Conservation (phyloP, 2,888 invertebrate species). For the Melanostoma mellinum region DNA sequence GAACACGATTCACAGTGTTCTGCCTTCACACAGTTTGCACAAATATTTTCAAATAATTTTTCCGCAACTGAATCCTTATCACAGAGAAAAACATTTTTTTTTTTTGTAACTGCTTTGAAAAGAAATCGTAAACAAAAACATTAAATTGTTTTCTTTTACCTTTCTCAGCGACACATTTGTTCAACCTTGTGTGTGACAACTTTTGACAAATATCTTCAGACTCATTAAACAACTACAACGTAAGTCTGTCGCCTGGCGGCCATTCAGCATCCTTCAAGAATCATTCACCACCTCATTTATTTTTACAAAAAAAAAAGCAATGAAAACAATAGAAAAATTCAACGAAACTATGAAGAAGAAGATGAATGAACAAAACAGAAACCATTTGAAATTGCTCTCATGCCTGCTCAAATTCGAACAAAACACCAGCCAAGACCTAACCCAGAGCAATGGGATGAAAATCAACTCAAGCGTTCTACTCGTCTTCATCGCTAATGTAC, state of each 20-base stretch:
- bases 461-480: slow-evolving; percentile 11
- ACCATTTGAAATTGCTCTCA: slow-evolving; percentile 27
- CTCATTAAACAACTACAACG: slow-evolving; percentile 41
- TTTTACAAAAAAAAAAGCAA: slow-evolving; percentile 1
- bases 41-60: no score
- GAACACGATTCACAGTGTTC: no score
- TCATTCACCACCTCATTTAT: slow-evolving; percentile 33
- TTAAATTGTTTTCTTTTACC: no score
- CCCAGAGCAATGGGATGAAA: slow-evolving; percentile 8
- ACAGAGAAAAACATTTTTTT: no score
- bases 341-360: not conserved
- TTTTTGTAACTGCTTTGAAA: no score
- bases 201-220: slow-evolving; percentile 43
- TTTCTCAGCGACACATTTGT: no score
- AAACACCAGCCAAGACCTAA: slow-evolving; percentile 4
- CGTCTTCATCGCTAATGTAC: not conserved
- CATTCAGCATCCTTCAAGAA: slow-evolving; percentile 21
- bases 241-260: slow-evolving; percentile 12
- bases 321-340: not conserved
- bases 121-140: no score
- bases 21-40: no score
- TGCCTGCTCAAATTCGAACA: slow-evolving; percentile 30
- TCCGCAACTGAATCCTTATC: no score
- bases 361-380: slow-evolving; percentile 4
- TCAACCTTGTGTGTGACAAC: slow-evolving; percentile 25